A percentile compares a stretch with the other conserved stretches of the same genome.
These are phyloP conservation scores for Panagrolaimus sp. DNA, from an alignment of 1,140 invertebrate species.

Conservation along the genomic window DNA sequence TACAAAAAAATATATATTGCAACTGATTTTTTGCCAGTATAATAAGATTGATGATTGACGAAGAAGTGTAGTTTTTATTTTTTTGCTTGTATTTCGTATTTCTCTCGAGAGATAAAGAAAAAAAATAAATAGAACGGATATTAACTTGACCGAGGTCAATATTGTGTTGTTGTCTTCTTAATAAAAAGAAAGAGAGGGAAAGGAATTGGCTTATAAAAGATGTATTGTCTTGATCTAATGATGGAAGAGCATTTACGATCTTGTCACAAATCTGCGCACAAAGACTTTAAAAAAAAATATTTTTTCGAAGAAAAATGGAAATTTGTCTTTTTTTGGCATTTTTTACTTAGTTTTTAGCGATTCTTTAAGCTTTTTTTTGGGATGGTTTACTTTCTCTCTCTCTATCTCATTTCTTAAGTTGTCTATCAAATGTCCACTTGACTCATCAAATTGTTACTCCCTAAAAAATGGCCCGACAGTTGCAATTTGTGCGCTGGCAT, in stretches of 20 bases:
- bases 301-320: background rate
- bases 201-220: no score
- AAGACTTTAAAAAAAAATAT: no score
- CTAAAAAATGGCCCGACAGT: background rate
- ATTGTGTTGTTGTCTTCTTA: background rate
- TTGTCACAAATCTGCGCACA: background rate
- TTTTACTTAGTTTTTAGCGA: background rate
- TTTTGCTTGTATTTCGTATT: no score
- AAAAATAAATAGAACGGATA: background rate
- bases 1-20: no score
- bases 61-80: no score
- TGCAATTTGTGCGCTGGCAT: background rate
- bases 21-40: no score
- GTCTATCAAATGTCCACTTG: slow-evolving; percentile 14
- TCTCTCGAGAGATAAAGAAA: no score
- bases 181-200: no score
- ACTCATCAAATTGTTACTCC: slow-evolving; percentile 5
- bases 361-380: background rate
- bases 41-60: no score
- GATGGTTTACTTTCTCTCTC: background rate
- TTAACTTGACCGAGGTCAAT: slow-evolving; percentile 14
- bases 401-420: background rate
- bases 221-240: background rate
- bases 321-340: background rate
- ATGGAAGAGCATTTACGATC: slow-evolving; percentile 12